Conservation (phyloP, 30 jellyfish, hydroid and myxozoan genomes). For the Rhopilema esculentum region DNA sequence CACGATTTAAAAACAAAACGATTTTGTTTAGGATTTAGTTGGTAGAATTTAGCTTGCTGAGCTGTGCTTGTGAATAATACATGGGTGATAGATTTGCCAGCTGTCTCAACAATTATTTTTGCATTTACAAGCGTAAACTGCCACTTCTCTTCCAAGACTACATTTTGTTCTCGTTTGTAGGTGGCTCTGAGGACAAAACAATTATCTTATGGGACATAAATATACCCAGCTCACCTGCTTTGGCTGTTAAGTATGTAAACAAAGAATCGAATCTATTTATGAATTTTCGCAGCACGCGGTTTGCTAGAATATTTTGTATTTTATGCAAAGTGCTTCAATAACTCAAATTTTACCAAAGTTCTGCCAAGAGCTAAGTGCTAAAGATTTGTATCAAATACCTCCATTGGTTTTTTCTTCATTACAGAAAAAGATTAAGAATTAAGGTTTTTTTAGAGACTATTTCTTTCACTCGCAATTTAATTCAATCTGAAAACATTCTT, state of each 20-base stretch:
- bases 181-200: slow-evolving; percentile 99
- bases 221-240: slow-evolving; percentile 72
- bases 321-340: too few species aligned
- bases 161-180: slow-evolving; percentile 20
- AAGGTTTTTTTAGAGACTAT: too few species aligned
- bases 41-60: not conserved
- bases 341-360: too few species aligned
- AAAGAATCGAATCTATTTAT: not conserved
- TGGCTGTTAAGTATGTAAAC: not conserved
- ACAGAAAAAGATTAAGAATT: too few species aligned
- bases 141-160: not conserved
- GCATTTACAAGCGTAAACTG: not conserved
- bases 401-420: too few species aligned
- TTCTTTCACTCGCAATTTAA: too few species aligned
- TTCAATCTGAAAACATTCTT: too few species aligned
- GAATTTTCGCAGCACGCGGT: too few species aligned
- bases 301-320: too few species aligned
- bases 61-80: not conserved
- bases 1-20: not conserved
- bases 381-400: too few species aligned
- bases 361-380: too few species aligned
- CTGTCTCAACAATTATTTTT: not conserved
- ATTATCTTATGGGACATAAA: slow-evolving; percentile 95
- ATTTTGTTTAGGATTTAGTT: not conserved
- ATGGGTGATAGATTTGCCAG: not conserved